Evolutionary conservation across 2,113 vertebrate genomes (phyloP).

Genomic region (Takifugu flavidus): DNA sequence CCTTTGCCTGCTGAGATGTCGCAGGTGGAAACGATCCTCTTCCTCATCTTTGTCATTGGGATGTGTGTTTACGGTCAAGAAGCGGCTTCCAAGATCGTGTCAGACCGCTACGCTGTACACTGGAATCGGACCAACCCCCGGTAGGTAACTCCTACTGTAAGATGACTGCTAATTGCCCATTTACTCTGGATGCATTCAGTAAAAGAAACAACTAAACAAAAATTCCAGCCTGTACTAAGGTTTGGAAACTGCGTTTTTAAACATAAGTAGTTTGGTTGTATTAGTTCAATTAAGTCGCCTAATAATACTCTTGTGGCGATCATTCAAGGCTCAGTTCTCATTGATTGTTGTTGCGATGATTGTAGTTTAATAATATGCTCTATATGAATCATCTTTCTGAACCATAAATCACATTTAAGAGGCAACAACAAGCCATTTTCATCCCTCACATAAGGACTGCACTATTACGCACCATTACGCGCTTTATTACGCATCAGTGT

Average conservation of each 20-base stretch:
- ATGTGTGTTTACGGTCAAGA: conserved; percentile 88
- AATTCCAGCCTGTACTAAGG: no score
- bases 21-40: conserved; percentile 89
- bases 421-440: conserved; percentile 2
- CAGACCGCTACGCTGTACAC: conserved; percentile 94
- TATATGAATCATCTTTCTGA: conserved; percentile 10
- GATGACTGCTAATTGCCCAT: no score
- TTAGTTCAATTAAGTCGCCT: no score
- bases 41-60: conserved; percentile 82
- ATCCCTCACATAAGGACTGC: not conserved
- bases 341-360: conserved; percentile 7
- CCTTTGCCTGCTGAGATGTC: conserved; percentile 74
- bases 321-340: not conserved
- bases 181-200: no score
- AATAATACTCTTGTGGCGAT: no score
- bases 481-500: conserved; percentile 22
- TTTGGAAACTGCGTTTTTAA: no score
- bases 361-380: conserved; percentile 10
- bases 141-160: conserved; percentile 58
- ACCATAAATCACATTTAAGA: conserved; percentile 13
- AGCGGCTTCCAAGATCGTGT: conserved; percentile 89
- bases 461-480: conserved; percentile 31
- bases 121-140: conserved; percentile 97
- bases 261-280: no score
- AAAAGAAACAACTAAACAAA: no score